These are phyloP conservation scores for Indicator maculatus DNA, from an alignment of 2,113 vertebrate species.

Conservation along the genomic window DNA sequence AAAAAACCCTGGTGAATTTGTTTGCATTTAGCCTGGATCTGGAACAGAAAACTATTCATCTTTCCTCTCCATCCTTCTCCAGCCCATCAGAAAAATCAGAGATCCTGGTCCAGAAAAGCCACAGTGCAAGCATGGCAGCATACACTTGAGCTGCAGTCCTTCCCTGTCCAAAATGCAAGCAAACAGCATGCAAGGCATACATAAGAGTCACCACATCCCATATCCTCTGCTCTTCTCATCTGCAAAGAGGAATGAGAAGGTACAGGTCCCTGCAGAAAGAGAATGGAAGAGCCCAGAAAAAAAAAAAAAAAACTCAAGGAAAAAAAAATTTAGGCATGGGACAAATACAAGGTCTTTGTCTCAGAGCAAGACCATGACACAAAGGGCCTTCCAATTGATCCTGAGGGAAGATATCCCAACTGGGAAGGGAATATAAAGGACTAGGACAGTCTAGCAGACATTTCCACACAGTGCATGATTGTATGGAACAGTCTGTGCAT, in stretches of 20 bases:
- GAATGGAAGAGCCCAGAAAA: not conserved
- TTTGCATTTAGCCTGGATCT: not conserved
- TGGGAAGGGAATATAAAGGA: not conserved
- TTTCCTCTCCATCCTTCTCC: not conserved
- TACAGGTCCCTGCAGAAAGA: not conserved
- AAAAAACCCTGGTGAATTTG: not conserved
- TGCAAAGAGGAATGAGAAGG: not conserved
- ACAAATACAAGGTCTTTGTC: not conserved
- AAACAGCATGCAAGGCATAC: accelerated
- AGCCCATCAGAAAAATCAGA: not conserved
- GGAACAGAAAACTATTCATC: not conserved
- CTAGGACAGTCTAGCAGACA: not conserved
- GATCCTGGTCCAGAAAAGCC: not conserved
- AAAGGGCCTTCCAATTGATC: not conserved
- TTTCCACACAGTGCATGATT: not conserved
- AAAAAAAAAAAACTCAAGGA: not conserved
- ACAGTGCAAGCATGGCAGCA: not conserved
- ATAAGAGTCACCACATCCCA: accelerated
- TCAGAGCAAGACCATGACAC: not conserved
- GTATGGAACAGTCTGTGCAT: not conserved
- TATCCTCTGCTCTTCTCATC: not conserved
- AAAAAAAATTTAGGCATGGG: not conserved
- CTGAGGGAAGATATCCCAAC: not conserved
- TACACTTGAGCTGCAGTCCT: not conserved
- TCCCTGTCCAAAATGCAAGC: accelerated